These are phyloP conservation scores for Hartigia nigra DNA, from an alignment of 2,888 invertebrate genomes.

Conservation along the genomic window DNA sequence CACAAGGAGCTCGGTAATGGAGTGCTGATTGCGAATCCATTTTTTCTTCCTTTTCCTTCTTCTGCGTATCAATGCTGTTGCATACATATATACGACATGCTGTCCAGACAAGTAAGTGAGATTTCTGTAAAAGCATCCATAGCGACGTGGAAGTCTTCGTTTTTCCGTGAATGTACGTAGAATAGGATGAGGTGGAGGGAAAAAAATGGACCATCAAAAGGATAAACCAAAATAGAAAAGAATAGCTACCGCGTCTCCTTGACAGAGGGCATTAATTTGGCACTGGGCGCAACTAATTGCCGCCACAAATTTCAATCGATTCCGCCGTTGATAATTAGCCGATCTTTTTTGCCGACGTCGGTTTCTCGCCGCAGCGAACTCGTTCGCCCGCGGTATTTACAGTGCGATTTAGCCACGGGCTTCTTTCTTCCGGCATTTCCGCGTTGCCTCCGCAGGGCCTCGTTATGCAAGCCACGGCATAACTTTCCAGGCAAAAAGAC, in stretches of 20 bases:
- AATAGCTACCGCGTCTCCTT: neutral
- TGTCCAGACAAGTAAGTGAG: neutral
- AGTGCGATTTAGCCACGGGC: neutral
- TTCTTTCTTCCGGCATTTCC: slow-evolving; percentile 4
- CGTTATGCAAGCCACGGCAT: neutral
- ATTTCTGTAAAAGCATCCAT: neutral
- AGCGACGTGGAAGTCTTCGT: neutral
- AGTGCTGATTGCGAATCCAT: neutral
- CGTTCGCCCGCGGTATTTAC: neutral
- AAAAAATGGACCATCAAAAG: too few species aligned
- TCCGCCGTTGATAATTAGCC: neutral
- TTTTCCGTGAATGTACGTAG: neutral
- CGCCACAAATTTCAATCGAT: neutral
- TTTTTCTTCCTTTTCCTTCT: neutral
- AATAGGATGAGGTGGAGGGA: neutral
- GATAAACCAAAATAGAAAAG: too few species aligned
- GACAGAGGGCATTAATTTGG: neutral
- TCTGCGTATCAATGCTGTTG: neutral
- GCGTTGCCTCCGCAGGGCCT: neutral
- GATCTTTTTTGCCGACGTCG: neutral
- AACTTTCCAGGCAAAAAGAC: neutral
- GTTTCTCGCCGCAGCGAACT: neutral
- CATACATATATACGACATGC: neutral
- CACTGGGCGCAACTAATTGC: neutral
- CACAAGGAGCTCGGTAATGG: neutral